Base-by-base conservation (phyloP, 2,888 invertebrate species). In the Mystacides longicornis region DNA sequence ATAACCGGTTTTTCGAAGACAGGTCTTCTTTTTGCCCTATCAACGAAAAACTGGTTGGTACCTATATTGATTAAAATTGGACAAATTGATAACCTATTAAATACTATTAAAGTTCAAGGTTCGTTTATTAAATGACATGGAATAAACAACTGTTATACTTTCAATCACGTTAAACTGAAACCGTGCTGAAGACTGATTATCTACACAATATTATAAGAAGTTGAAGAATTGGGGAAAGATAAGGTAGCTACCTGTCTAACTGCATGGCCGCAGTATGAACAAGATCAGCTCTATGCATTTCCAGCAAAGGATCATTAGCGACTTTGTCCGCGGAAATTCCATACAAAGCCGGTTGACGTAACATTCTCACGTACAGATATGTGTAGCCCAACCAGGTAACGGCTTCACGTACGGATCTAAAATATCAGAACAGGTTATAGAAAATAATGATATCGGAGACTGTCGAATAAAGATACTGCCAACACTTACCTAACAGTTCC, bases 361-460 rank as follows among this genome's bases (percentile, higher is more conserved):
- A 73, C 97, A 99, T 96, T 45, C 97, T 73, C 20, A 99, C 90
- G 69, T 96, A 99, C 1, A 99, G 80, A 70, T 99, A 99, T 0
- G 96, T 94, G 71, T 99, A 99, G 0, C 95, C 93, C 0, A 96
- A 75, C 96, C 96, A 96, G 0, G 87, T 88, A 51, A 93, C 90
- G 0, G 94, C 95, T 65, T 96, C 95, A 49, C 87, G 77, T 0
- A 97, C 83, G 68, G 49, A 49, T 18, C 33, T 33, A 33, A 7
- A 23, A 48, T 18, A 21, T 48, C 5, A 27, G 27, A 27, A 11
- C 11, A 37, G 3, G 14, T 37, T 7, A 14, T 37, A 37, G 4
- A 37, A 14, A 37, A 4, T n/a, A 14, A 37, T 37, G 14, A 14
- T 37, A 3, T 37, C 16, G 3, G 3, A n/a, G 14, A 14, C 37